Base-by-base conservation (phyloP, 2,797 vertebrate species). In the Hypotaenidia philippensis region DNA sequence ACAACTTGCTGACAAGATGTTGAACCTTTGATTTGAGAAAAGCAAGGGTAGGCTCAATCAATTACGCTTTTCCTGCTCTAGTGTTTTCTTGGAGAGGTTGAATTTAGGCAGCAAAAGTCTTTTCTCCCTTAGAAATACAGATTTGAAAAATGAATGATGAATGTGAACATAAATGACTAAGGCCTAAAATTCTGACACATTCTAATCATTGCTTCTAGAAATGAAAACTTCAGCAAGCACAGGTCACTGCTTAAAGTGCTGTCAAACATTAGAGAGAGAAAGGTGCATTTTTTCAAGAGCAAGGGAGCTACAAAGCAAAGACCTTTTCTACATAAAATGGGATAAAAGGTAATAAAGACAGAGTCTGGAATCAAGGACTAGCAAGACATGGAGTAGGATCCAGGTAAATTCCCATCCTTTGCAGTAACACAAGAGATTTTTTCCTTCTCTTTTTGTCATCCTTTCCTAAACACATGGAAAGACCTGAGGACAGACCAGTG, bases 1-100 rank as follows among this genome's bases (percentile, higher is more conserved):
- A 59, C 72, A 94, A 95, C 68, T 90, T 96, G 81, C 87, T 96
- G 92, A 96, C 64, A 96, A 96, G 77, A 87, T 55, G 32, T 77
- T 89, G 77, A 95, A 84, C 59, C 81, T 92, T 80, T 63, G 45
- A 55, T 70, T 81, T 89, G 70, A 90, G 88, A 74, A 89, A 92
- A 72, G 82, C 32, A 49, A 19, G 44, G 64, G 38, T 75, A 89
- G 80, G 65, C 47, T 84, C 88, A 94, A 81, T 91, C 80, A 91
- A 75, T 90, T 89, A 85, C 50, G 32, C 63, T 90, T 88, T 53
- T 90, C 83, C 94, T 91, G 84, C 75, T 95, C 63, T 38, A 17
- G 49, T 71, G 90, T 93, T 90, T 66, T 93, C 55, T 90, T 88
- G 77, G 81, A 93, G 70, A 94, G 41, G 31, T 21, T 49, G 65